These are phyloP conservation scores for Ypsolopha sequella DNA, from an alignment of 2,888 invertebrate genomes.

Conservation along the genomic window DNA sequence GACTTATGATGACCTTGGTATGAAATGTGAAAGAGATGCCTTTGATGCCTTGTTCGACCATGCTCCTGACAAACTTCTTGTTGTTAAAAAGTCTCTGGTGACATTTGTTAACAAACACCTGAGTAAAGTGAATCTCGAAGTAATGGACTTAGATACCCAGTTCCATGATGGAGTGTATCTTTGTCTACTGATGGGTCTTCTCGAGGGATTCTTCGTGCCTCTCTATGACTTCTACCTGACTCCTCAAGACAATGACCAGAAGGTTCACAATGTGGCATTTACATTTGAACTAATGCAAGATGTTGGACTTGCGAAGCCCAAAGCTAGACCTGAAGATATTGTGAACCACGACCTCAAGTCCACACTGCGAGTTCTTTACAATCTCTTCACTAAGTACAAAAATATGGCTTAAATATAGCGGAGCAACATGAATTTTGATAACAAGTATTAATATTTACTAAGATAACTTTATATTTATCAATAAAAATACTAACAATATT, in stretches of 20 bases:
- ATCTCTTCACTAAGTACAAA: conserved; percentile 96
- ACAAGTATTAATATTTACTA: neutral
- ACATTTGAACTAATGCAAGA: conserved; percentile 99
- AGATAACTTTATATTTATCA: no score
- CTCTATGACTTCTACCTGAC: conserved; percentile 94
- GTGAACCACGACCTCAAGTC: conserved; percentile 98
- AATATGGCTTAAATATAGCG: conserved; percentile 51
- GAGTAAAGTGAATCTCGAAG: conserved; percentile 96
- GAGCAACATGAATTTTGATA: conserved; percentile 1
- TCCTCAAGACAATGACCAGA: conserved; percentile 91
- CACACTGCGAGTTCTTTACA: conserved; percentile 95
- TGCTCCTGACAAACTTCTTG: conserved; percentile 96
- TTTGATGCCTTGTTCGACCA: conserved; percentile 99
- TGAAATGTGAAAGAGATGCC: conserved; percentile 96
- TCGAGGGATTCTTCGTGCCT: conserved; percentile 98
- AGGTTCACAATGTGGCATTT: conserved; percentile 96
- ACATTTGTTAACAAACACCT: conserved; percentile 99
- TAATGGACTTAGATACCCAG: conserved; percentile 91
- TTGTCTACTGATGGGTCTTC: conserved; percentile 92
- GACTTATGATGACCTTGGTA: conserved; percentile 94
- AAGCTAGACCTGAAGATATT: conserved; percentile 97
- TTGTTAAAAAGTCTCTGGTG: conserved; percentile 97
- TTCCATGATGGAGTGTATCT: conserved; percentile 98
- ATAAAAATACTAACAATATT: no score
- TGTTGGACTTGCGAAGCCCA: conserved; percentile 92